A percentile compares a stretch with the other conserved stretches of the same genome.
Conservation (phyloP, 2,113 vertebrate species). For the Calyptomena viridis region DNA sequence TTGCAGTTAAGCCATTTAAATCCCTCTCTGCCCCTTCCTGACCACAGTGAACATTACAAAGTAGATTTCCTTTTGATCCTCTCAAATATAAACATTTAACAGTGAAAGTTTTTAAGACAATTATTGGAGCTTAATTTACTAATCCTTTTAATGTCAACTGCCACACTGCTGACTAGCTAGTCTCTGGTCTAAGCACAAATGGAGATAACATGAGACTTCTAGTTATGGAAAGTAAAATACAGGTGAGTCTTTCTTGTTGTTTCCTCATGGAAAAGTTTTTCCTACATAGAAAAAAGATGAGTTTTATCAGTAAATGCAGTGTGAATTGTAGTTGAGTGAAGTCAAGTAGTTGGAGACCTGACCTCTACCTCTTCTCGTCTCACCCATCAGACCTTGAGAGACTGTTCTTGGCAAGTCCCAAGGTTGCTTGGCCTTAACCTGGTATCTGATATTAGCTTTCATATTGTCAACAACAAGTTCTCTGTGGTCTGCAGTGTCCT, state of each 20-base stretch:
- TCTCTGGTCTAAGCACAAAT: constrained; percentile 2
- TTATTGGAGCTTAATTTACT: constrained; percentile 58
- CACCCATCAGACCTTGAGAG: background rate
- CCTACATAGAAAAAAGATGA: background rate
- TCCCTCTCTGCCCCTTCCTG: constrained; percentile 58
- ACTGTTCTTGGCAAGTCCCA: background rate
- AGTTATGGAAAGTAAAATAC: background rate
- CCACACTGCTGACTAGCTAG: background rate
- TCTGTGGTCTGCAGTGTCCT: background rate
- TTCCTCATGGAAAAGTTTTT: background rate
- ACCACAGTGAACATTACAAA: constrained; percentile 49
- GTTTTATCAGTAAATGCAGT: background rate
- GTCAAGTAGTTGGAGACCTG: background rate
- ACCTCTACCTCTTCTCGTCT: background rate
- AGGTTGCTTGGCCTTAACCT: background rate
- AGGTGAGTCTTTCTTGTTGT: background rate
- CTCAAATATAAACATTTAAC: constrained; percentile 62
- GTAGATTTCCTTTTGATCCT: constrained; percentile 63
- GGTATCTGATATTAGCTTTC: background rate
- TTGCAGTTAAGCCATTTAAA: constrained; percentile 56
- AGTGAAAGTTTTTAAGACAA: constrained; percentile 51
- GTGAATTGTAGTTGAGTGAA: background rate
- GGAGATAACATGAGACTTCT: background rate
- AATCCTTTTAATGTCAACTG: constrained; percentile 61
- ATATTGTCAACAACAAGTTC: background rate